These are phyloP conservation scores for Paramormyrops hopkinsi DNA, from an alignment of 2,797 vertebrate genomes.

Conservation along the genomic window DNA sequence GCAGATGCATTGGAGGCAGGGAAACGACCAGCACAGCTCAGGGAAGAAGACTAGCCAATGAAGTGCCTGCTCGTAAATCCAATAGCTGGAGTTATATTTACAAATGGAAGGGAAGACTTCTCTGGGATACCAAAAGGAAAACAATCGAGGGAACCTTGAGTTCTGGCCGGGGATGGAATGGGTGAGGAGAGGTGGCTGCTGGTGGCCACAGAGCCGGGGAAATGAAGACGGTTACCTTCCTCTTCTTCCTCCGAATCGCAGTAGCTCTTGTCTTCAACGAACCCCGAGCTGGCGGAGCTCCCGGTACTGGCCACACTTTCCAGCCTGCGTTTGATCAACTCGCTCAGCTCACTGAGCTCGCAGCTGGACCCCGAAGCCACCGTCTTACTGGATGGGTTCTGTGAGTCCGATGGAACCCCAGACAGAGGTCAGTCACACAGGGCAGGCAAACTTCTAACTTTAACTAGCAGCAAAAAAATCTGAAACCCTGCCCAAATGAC, in stretches of 20 bases:
- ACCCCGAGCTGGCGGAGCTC: constrained; percentile 89
- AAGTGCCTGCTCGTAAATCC: constrained; percentile 56
- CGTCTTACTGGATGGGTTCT: constrained; percentile 74
- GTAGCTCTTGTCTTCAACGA: constrained; percentile 94
- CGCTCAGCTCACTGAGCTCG: constrained; percentile 75
- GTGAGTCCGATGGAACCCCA: constrained; percentile 9
- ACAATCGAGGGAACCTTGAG: constrained; percentile 47
- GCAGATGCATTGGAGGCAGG: constrained; percentile 34
- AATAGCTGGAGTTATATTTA: constrained; percentile 55
- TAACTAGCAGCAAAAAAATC: background rate
- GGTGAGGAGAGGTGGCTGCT: background rate
- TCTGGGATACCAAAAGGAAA: constrained; percentile 49
- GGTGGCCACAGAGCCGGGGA: background rate
- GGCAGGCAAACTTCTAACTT: background rate
- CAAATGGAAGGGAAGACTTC: constrained; percentile 62
- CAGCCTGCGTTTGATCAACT: constrained; percentile 82
- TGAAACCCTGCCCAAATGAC: background rate
- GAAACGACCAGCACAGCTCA: constrained; percentile 41
- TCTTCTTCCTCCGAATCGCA: constrained; percentile 91
- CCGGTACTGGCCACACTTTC: constrained; percentile 91
- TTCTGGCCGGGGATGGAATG: constrained; percentile 32
- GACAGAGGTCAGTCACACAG: background rate
- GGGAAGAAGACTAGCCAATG: constrained; percentile 51
- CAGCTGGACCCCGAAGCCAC: constrained; percentile 68
- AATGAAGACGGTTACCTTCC: constrained; percentile 68